These are phyloP conservation scores for Torymus texanus DNA, from an alignment of 2,888 invertebrate genomes.

Conservation along the genomic window DNA sequence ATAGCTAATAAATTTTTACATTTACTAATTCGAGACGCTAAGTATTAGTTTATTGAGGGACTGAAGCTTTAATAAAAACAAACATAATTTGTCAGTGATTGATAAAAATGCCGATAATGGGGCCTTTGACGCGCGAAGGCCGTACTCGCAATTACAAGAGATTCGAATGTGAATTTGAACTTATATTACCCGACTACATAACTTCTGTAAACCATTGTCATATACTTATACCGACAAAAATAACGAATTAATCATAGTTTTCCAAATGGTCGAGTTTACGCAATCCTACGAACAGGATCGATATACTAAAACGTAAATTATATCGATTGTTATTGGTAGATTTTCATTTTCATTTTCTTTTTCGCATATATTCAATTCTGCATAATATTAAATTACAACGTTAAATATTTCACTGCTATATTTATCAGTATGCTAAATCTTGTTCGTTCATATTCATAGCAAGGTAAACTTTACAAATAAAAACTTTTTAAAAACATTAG, in stretches of 20 bases:
- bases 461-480: no score
- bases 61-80: not conserved
- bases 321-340: no score
- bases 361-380: no score
- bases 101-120: not conserved
- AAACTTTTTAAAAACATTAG: no score
- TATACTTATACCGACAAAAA: not conserved
- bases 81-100: no score
- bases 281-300: not conserved
- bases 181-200: slow-evolving; percentile 10
- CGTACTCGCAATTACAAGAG: not conserved
- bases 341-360: no score
- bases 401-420: no score
- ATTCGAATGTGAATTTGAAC: not conserved
- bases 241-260: slow-evolving; percentile 16
- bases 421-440: no score
- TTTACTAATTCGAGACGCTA: not conserved
- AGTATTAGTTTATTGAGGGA: not conserved
- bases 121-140: slow-evolving; percentile 4
- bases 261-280: not conserved
- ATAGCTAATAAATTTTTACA: slow-evolving; percentile 29
- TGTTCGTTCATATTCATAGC: no score
- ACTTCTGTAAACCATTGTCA: slow-evolving; percentile 17
- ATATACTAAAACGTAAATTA: no score
- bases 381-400: no score